phyloP scores from a whole-genome alignment of 2,113 vertebrate species.

The Menura novaehollandiae region DNA sequence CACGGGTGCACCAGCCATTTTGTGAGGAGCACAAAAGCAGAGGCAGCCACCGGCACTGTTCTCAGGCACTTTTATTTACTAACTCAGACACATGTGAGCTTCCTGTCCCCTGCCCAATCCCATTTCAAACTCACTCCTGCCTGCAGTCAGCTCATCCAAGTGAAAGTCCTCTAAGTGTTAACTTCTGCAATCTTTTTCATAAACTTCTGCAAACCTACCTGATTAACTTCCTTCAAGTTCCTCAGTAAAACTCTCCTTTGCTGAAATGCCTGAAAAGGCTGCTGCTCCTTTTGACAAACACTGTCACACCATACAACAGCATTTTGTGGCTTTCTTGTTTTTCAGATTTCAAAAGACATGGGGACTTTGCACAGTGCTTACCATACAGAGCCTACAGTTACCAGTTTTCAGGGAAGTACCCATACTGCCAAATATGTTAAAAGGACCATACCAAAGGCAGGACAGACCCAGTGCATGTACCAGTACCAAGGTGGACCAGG shows the following conservation, averaged over 20 bases:
- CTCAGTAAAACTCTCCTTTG: background rate
- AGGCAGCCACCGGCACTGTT: background rate
- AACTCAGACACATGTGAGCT: rapidly evolving
- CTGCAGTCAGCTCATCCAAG: background rate
- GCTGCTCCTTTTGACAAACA: background rate
- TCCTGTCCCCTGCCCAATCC: background rate
- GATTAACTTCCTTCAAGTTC: background rate
- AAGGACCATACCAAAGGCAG: background rate
- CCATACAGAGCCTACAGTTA: background rate
- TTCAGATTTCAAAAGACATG: background rate
- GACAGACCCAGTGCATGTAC: background rate
- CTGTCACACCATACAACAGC: background rate
- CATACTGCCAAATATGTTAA: background rate
- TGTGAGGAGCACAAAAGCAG: background rate
- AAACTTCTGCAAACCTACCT: background rate
- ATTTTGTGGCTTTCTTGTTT: background rate
- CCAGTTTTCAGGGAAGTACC: background rate
- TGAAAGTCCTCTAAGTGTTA: background rate
- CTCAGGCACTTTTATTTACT: background rate
- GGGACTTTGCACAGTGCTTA: background rate
- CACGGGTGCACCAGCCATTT: background rate
- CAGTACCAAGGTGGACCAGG: background rate
- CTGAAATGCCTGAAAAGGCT: background rate
- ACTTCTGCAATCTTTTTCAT: background rate
- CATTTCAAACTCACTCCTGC: background rate